These are phyloP conservation scores for Rhynchopsitta pachyrhyncha DNA, from an alignment of 2,113 vertebrate genomes.

Conservation along the genomic window DNA sequence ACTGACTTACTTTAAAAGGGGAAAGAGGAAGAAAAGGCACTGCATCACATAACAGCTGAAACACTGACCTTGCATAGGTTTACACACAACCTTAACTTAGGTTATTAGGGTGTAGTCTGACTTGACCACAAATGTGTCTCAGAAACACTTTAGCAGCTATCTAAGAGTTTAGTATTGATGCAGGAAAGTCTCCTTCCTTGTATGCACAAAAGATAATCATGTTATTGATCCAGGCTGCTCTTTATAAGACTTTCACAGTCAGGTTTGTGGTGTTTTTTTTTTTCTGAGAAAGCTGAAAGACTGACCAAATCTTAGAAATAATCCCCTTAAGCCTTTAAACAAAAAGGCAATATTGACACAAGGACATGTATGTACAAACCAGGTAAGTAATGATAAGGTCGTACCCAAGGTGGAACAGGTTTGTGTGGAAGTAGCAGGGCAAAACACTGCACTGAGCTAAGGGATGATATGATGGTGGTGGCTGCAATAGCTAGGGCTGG, in stretches of 20 bases:
- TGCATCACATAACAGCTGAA: not conserved
- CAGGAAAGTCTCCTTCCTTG: not conserved
- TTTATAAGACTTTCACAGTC: not conserved
- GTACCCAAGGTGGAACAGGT: not conserved
- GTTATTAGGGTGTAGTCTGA: not conserved
- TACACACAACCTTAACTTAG: not conserved
- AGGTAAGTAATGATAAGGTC: not conserved
- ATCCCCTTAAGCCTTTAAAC: not conserved
- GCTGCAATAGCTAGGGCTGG: not conserved
- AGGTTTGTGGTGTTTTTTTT: not conserved
- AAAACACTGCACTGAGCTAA: not conserved
- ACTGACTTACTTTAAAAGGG: not conserved
- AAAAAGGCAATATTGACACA: conserved; percentile 36
- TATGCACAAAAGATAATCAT: not conserved
- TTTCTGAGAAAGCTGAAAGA: not conserved
- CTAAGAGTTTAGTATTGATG: not conserved
- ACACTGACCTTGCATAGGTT: not conserved
- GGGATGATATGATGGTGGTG: not conserved
- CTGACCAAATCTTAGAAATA: not conserved
- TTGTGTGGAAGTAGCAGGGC: not conserved
- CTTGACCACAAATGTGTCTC: not conserved
- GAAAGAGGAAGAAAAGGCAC: not conserved
- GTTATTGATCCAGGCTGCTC: not conserved
- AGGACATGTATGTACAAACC: not conserved
- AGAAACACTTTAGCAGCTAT: not conserved